Base-by-base conservation (phyloP, 1,140 invertebrate genomes). In the Pantala flavescens region DNA sequence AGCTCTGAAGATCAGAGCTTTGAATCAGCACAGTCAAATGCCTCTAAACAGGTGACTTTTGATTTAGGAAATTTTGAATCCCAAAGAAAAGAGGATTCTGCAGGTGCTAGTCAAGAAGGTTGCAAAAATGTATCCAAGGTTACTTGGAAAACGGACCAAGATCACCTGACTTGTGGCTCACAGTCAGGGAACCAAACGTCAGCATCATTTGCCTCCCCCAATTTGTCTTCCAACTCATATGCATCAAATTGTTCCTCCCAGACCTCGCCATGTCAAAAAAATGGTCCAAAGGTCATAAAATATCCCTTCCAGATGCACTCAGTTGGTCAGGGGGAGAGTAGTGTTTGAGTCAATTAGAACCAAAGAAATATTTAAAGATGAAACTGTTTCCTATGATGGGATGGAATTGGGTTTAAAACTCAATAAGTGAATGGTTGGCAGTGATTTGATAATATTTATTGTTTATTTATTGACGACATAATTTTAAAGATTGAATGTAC, bases 1-100 rank as follows among this genome's bases (percentile, higher is more conserved):
- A 42, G 42, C 10, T 72, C 71, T 0, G 24, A 28, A 42, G 71
- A 72, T 11, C 24, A 36, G 28, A 72, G 71, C 12, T 72, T 72
- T 28, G 71, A 72, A 42, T 72, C 71, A 28, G 71, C 71, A 11
- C 71, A 72, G 28, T 36, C 42, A 24, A 72, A 24, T 42, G 21
- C 42, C 24, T 36, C 24, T 21, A 72, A 72, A n/a, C 42, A 28
- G 42, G 71, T 28, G 42, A 72, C 71, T 12, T 42, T 42, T 21
- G 71, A 72, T 28, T 72, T 42, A 16, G 24, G 24, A 11, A 42
- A 28, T n/a, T 28, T 72, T 11, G 28, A 21, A 1, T 19, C 49
- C 14, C 14, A 12, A 19, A 63, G 12, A 5, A 63, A 21, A 21
- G n/a, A 21, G 49, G 49, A 63, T 3, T 5, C 49, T 63, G 49